Base-by-base conservation (phyloP, 2,888 invertebrate species). In the Nebria brevicollis region DNA sequence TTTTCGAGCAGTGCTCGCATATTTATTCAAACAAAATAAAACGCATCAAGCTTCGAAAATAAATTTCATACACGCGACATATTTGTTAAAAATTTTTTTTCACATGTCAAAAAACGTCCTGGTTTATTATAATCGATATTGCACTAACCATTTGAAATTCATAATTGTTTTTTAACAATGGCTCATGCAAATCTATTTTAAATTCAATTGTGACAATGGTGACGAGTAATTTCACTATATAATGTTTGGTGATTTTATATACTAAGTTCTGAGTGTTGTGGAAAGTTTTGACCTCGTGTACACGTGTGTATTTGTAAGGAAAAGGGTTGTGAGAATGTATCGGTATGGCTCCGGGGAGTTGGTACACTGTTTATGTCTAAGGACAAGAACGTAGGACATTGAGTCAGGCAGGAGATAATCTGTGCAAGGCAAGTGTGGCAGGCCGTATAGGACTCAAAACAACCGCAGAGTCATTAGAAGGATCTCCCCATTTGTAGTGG, bases 391-490 rank as follows among this genome's bases (percentile, higher is more conserved):
- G 65, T 3, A 65, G 65, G 65, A 66, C 70, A 34, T 20, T 20
- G 20, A 70, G 70, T 70, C 25, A 70, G 34, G 73, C 25, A 70
- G 34, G 73, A 34, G 73, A 73, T 73, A 73, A 73, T 73, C 73
- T 73, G n/a, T 73, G 73, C 73, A 25, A 73, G 73, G 20, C 73
- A 73, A 73, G 73, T 73, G 73, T 73, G 73, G 73, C 41, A 15
- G 41, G 54, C 54, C 11, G 15, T 73, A 73, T 70, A 77, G 20
- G 68, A 66, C 70, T 77, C 77, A 66, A 68, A 77, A 77, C 66
- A 77, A 68, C 77, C 77, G 43, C 77, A 41, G 66, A 66, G 77
- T 77, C 77, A 77, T 77, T 77, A 77, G 70, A 77, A 42, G 64
- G 54, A 77, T 42, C 11, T 13, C 54, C 54, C 42, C 42, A 68